A percentile compares a stretch with the other conserved stretches of the same genome.
phyloP scores from a whole-genome alignment of 2,888 invertebrate genomes.

The Cosmia pyralina region DNA sequence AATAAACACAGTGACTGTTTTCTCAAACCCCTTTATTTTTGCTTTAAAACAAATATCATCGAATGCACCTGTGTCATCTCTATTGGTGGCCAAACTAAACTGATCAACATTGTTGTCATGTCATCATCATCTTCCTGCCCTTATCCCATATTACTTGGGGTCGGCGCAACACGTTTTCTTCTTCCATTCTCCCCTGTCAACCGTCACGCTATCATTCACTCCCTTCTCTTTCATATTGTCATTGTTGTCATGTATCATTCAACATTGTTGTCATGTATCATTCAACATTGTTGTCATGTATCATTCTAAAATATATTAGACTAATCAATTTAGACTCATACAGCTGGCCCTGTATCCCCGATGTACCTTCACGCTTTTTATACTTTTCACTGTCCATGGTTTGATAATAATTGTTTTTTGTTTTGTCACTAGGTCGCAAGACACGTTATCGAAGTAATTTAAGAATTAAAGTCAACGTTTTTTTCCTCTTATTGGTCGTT shows the following conservation, averaged over 20 bases:
- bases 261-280: too few species aligned
- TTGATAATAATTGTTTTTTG: not conserved
- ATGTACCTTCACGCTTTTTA: not conserved
- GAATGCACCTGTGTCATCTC: not conserved
- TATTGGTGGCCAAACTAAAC: conserved; percentile 1
- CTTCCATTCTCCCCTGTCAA: too few species aligned
- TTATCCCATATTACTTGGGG: too few species aligned
- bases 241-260: too few species aligned
- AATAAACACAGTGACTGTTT: not conserved
- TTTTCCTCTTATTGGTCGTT: not conserved
- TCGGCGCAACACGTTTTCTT: too few species aligned
- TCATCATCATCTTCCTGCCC: too few species aligned
- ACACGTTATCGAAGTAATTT: too few species aligned
- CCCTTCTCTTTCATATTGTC: too few species aligned
- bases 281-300: not conserved
- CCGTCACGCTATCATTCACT: too few species aligned
- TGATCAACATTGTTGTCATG: not conserved
- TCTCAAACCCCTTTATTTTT: not conserved
- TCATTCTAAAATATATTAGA: not conserved
- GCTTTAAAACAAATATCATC: not conserved
- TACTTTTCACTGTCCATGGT: not conserved
- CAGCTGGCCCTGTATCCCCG: not conserved
- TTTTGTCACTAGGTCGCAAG: too few species aligned
- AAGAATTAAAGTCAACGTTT: not conserved
- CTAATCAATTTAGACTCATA: not conserved